Conservation (phyloP, 2,113 vertebrate genomes). For the Propithecus coquereli region DNA sequence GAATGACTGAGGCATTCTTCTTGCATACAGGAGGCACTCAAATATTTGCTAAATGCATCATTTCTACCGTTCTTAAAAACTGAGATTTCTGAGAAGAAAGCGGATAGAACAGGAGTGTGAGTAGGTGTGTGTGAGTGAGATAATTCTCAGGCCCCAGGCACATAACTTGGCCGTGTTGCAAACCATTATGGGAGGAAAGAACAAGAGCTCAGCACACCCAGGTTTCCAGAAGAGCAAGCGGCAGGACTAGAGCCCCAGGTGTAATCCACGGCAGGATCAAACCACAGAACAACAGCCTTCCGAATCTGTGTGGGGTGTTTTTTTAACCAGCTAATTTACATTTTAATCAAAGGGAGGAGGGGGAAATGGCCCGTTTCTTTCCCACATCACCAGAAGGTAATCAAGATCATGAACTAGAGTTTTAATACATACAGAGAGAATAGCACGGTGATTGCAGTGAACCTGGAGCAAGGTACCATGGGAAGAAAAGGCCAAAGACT, state of each 20-base stretch:
- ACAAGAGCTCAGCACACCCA: not conserved
- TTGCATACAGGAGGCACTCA: not conserved
- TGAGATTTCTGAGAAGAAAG: not conserved
- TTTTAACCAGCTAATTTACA: constrained; percentile 66
- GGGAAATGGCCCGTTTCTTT: constrained; percentile 43
- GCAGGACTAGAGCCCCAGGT: not conserved
- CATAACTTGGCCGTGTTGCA: not conserved
- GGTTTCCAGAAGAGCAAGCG: not conserved
- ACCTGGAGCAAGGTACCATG: not conserved
- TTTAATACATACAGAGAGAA: not conserved
- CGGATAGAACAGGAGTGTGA: not conserved
- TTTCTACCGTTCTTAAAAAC: constrained; percentile 30
- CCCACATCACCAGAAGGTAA: constrained; percentile 50
- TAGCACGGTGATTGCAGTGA: not conserved
- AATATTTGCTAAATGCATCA: constrained; percentile 6
- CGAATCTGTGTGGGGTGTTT: not conserved
- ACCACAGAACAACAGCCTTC: constrained; percentile 19
- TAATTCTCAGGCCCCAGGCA: not conserved
- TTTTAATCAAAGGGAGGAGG: constrained; percentile 57
- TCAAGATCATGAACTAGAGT: constrained; percentile 42
- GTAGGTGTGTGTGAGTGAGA: not conserved
- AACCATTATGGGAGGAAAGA: not conserved
- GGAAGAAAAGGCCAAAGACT: not conserved
- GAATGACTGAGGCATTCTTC: not conserved
- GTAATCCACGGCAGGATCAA: constrained; percentile 36